phyloP scores from a whole-genome alignment of 2,888 invertebrate species.

The Philereme transversata region DNA sequence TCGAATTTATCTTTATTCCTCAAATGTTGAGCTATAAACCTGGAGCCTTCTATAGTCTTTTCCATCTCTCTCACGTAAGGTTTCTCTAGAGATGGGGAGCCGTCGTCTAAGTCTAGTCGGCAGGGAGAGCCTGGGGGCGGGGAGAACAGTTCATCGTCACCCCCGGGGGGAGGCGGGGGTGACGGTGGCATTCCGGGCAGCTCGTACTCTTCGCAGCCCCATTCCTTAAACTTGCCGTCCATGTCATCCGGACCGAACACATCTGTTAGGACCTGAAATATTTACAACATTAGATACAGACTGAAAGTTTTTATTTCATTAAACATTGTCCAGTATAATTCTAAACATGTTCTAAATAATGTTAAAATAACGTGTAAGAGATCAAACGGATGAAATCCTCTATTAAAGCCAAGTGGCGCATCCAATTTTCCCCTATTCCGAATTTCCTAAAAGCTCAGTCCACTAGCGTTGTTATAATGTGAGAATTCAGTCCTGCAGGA shows the following conservation, averaged over 20 bases:
- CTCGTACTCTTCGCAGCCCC: conserved; percentile 88
- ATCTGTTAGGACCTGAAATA: conserved; percentile 88
- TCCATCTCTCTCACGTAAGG: conserved; percentile 93
- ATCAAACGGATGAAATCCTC: too few species aligned
- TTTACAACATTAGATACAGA: conserved; percentile 4
- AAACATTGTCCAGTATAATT: background rate
- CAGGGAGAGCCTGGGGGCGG: conserved; percentile 88
- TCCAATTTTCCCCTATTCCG: too few species aligned
- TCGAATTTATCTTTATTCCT: conserved; percentile 97
- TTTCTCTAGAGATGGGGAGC: conserved; percentile 92
- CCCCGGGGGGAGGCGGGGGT: conserved; percentile 89
- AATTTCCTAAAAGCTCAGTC: too few species aligned
- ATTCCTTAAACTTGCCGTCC: conserved; percentile 79
- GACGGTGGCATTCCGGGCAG: conserved; percentile 89
- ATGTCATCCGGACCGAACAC: conserved; percentile 86
- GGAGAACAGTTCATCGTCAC: conserved; percentile 93
- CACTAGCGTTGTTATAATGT: conserved; percentile 5
- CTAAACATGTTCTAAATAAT: too few species aligned
- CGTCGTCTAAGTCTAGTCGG: conserved; percentile 83
- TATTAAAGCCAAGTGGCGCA: too few species aligned
- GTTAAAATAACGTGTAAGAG: too few species aligned
- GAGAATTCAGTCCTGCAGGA: conserved; percentile 16
- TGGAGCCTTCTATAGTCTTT: conserved; percentile 95
- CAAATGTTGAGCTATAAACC: conserved; percentile 97
- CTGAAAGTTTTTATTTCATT: background rate